These are phyloP conservation scores for Melanotaenia duboulayi DNA, from an alignment of 2,113 vertebrate genomes.

Conservation along the genomic window DNA sequence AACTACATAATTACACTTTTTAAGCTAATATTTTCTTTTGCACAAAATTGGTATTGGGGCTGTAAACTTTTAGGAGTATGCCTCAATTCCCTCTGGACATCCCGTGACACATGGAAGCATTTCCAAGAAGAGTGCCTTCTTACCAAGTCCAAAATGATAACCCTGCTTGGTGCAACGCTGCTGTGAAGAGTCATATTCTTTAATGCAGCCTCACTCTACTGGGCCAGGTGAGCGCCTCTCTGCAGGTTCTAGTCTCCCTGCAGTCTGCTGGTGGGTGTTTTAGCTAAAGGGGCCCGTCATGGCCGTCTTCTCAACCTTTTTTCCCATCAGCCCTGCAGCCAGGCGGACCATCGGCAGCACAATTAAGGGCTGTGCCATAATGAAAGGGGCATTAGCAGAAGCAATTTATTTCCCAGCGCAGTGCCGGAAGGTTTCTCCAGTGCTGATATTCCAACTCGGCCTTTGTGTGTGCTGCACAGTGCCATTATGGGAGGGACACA, in stretches of 20 bases:
- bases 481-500: conserved; percentile 58
- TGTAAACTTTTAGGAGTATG: too few species aligned
- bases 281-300: conserved; percentile 7
- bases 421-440: conserved; percentile 66
- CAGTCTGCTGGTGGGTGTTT: conserved; percentile 18
- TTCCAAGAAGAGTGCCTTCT: too few species aligned
- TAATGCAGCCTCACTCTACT: background rate
- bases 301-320: conserved; percentile 45
- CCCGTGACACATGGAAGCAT: too few species aligned
- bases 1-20: too few species aligned
- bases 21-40: too few species aligned
- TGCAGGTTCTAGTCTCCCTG: conserved; percentile 15
- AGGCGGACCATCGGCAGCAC: conserved; percentile 69
- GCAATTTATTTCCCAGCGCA: conserved; percentile 79
- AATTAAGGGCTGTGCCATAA: conserved; percentile 76
- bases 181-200: background rate
- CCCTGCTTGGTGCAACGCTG: background rate
- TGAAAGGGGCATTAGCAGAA: conserved; percentile 79
- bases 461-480: conserved; percentile 69
- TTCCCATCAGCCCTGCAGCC: conserved; percentile 70
- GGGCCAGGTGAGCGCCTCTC: conserved; percentile 36
- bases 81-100: too few species aligned
- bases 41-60: too few species aligned
- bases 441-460: conserved; percentile 64
- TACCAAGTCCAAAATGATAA: background rate